Conservation (phyloP, 1,140 invertebrate species). For the Bombus pascuorum region DNA sequence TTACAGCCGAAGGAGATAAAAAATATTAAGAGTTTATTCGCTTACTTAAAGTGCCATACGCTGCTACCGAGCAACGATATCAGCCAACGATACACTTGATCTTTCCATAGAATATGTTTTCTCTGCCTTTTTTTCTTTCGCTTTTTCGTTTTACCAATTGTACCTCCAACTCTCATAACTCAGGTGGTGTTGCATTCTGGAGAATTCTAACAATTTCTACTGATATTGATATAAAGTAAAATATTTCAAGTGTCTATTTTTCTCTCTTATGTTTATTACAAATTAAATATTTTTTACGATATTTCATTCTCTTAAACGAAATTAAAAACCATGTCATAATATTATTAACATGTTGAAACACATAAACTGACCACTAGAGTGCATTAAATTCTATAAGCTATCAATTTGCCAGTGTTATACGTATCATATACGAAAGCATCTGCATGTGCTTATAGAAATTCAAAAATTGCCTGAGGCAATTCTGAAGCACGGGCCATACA, state of each 20-base stretch:
- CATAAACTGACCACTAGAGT: too few species aligned
- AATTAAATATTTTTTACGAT: too few species aligned
- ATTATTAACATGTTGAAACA: too few species aligned
- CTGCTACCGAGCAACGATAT: neutral
- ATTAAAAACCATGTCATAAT: too few species aligned
- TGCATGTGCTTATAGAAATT: too few species aligned
- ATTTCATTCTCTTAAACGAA: too few species aligned
- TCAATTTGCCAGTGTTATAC: too few species aligned
- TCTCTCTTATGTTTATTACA: too few species aligned
- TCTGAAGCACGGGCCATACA: neutral
- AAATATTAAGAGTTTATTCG: neutral
- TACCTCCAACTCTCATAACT: neutral
- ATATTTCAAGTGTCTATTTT: too few species aligned
- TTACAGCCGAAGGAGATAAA: neutral
- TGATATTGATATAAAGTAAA: too few species aligned
- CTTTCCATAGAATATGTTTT: neutral
- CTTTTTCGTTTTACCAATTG: neutral
- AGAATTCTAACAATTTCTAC: neutral
- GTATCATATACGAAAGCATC: too few species aligned
- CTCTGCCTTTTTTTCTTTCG: neutral
- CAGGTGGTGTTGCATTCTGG: neutral
- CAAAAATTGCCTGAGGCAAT: neutral
- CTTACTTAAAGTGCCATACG: neutral
- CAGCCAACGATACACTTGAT: neutral
- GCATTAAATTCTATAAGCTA: too few species aligned